Base-by-base conservation (phyloP, 2,113 vertebrate genomes). In the Boulengeromyrus knoepffleri region DNA sequence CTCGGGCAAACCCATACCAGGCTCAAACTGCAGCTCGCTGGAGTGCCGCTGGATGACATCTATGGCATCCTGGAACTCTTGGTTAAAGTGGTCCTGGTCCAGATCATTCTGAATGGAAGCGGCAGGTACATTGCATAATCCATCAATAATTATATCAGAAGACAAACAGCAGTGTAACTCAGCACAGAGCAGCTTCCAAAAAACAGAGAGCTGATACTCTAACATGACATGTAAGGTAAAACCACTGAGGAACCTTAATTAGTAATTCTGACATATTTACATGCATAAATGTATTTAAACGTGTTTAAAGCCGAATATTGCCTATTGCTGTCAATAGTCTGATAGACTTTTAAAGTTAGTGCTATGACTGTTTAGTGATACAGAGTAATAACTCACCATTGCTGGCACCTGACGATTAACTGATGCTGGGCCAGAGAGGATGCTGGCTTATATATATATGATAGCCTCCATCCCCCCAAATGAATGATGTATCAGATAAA, bases 41-140 rank as follows among this genome's bases (percentile, higher is more conserved):
- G 97, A 98, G 91, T 99, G 97, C n/a, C 97, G 96, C 84, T 97
- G 97, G 93, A 99, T 94, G n/a, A 99, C 96, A 87, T 99, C 97
- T 13, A 99, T 97, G 0, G 97, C 98, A 92, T 99, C 98, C 93
- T 99, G 96, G 19, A 99, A 98, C 62, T 97, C 96, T 90, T 98
- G 97, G 90, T 97, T 97, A 90, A 97, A 91, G 62, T 96, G 94
- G 31, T 99, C 98, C 87, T 94, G 96, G 77, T 98, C 97, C 90
- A 95, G 50, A 93, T 95, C 96, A 89, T 88, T 95, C 97, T 99
- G 91, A 45, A 66, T 5, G 87, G 21, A 66, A 66, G 56, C 42
- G 0, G 2, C 53, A 88, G 4, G 21, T 36, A n/a, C 6, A 47
- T 12, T 8, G 42, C 19, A 83, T 21, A 45, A 83, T 45, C 42